Evolutionary conservation across 2,113 vertebrate genomes (phyloP).

Genomic region (Electrona antarctica): DNA sequence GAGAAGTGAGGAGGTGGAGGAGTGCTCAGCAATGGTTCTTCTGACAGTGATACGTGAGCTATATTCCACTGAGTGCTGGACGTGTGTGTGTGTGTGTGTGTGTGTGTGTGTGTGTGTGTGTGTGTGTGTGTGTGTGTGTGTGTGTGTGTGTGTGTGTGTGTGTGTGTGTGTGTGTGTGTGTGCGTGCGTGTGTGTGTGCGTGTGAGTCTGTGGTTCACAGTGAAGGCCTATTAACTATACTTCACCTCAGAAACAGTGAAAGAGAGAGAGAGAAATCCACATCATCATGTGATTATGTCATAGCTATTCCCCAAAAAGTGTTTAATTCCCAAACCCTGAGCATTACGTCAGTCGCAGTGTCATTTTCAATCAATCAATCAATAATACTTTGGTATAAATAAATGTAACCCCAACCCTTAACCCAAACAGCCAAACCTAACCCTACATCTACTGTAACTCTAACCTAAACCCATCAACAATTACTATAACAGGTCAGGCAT

Average conservation of each 20-base stretch:
- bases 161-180: conserved; percentile 5
- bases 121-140: not conserved
- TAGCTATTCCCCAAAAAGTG: too few species aligned
- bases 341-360: not conserved
- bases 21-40: conserved; percentile 48
- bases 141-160: conserved; percentile 10
- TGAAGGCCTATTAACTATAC: not conserved
- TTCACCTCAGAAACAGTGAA: too few species aligned
- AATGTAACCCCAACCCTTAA: too few species aligned
- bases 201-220: not conserved
- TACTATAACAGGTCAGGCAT: too few species aligned
- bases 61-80: not conserved
- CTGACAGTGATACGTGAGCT: conserved; percentile 50
- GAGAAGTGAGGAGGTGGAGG: conserved; percentile 51
- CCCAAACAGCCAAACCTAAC: too few species aligned
- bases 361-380: not conserved
- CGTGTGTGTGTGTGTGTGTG: not conserved
- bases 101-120: not conserved
- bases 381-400: not conserved
- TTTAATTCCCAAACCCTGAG: not conserved
- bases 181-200: not conserved
- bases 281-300: too few species aligned
- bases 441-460: too few species aligned
- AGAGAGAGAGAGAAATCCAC: too few species aligned
- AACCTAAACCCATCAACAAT: too few species aligned